Base-by-base conservation (phyloP, 2,888 invertebrate genomes). In the Ophion ellenae region DNA sequence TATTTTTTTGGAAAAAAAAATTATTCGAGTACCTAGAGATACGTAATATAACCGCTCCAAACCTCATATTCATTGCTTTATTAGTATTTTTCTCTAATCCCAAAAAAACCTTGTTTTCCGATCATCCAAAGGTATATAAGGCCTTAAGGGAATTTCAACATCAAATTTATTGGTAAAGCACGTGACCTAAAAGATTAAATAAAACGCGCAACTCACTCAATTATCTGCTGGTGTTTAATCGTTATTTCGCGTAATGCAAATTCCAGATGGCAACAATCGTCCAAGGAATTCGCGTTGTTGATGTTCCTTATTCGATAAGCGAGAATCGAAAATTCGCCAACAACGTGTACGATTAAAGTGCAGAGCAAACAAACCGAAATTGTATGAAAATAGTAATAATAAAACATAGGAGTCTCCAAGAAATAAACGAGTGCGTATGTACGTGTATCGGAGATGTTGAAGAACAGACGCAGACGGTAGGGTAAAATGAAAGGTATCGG, bases 331-430 rank as follows among this genome's bases (percentile, higher is more conserved):
- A 84, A 24, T 64, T 84, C 81, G 24, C 84, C 84, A 45, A 79
- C 78, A 63, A 80, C 79, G 69, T 84, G 81, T 10, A 86, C 67
- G n/a, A 86, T 76, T 61, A 86, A n/a, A 40, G 84, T 82, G 14
- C 70, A 71, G 53, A 86, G 61, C 57, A 84, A 84, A 59, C 70
- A 84, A n/a, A 79, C 61, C 1, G 76, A 70, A 57, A 80, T 82
- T 6, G 84, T 71, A 75, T 86, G 71, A 53, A 70, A 63, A 17
- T 70, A 84, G 53, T 75, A 79, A 61, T 76, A 79, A 70, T 84
- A 86, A 40, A 82, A 64, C 79, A 86, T 84, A 1, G 81, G 86
- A 36, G 32, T 75, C 63, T 84, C 81, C 4, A 66, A 63, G 0
- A 76, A 14, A 59, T 84, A 82, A 3, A 86, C 7, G 32, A 86